A percentile compares a stretch with the other conserved stretches of the same genome.
phyloP scores from a whole-genome alignment of 2,113 vertebrate species.

The Hypanus sabinus region DNA sequence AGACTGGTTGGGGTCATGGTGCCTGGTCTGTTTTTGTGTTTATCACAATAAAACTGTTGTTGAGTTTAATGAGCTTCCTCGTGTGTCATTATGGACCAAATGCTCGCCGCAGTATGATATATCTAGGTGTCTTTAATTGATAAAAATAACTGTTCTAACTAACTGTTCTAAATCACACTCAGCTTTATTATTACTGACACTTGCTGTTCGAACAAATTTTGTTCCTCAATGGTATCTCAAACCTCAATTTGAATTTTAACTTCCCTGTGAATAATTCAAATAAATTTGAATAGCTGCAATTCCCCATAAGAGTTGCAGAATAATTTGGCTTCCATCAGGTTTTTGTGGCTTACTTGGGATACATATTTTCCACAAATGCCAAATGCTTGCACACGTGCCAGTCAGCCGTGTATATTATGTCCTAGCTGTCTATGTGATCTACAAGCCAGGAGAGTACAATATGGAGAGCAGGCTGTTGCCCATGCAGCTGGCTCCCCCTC shows the following conservation, averaged over 20 bases:
- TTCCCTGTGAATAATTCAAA: neutral
- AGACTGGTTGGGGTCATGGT: no score
- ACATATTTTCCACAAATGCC: neutral
- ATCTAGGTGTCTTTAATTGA: neutral
- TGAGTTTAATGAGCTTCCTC: no score
- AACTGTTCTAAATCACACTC: neutral
- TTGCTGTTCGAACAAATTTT: neutral
- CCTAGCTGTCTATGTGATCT: no score
- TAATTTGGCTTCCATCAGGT: neutral
- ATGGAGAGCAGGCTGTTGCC: no score
- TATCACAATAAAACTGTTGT: no score
- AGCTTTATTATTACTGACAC: no score
- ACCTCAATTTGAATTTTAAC: neutral
- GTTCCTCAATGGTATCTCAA: neutral
- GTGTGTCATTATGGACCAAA: no score
- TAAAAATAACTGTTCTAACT: neutral
- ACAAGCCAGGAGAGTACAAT: no score
- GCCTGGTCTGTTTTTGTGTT: no score
- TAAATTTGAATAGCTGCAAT: neutral
- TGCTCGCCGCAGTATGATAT: no score
- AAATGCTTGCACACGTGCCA: neutral
- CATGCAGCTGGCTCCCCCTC: no score
- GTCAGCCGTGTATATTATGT: no score
- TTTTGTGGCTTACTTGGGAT: neutral
- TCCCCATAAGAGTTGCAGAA: neutral